Evolutionary conservation across 2,113 vertebrate species (phyloP).

Genomic region (Syrrhaptes paradoxus): DNA sequence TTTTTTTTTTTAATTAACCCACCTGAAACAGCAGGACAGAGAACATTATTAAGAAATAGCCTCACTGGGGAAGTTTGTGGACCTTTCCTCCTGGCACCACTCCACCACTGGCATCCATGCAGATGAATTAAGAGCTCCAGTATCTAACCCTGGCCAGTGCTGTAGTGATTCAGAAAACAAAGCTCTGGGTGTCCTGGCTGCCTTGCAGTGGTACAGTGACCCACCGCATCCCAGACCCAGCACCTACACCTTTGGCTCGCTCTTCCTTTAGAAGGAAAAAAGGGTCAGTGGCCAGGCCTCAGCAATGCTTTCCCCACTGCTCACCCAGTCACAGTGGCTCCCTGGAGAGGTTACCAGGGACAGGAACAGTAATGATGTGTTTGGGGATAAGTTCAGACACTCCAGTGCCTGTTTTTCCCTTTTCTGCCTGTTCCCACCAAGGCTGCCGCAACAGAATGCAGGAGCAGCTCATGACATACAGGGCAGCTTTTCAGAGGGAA

Average conservation of each 20-base stretch:
- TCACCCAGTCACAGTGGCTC: accelerated
- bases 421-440: not conserved
- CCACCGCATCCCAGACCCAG: not conserved
- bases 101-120: not conserved
- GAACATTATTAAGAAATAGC: slow-evolving; percentile 28
- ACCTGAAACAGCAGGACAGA: slow-evolving; percentile 21
- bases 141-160: not conserved
- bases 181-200: not conserved
- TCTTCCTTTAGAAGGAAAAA: not conserved
- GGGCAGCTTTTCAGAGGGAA: not conserved
- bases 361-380: accelerated
- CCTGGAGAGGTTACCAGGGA: not conserved
- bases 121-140: not conserved
- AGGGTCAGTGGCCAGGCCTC: not conserved
- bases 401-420: not conserved
- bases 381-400: accelerated
- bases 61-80: not conserved
- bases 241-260: accelerated
- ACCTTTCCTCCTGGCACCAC: slow-evolving; percentile 31
- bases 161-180: not conserved
- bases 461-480: not conserved
- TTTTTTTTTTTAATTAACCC: not conserved
- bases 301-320: not conserved
- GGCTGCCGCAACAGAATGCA: not conserved
- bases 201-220: not conserved